These are phyloP conservation scores for Hypanus sabinus DNA, from an alignment of 2,113 vertebrate species.

Conservation along the genomic window DNA sequence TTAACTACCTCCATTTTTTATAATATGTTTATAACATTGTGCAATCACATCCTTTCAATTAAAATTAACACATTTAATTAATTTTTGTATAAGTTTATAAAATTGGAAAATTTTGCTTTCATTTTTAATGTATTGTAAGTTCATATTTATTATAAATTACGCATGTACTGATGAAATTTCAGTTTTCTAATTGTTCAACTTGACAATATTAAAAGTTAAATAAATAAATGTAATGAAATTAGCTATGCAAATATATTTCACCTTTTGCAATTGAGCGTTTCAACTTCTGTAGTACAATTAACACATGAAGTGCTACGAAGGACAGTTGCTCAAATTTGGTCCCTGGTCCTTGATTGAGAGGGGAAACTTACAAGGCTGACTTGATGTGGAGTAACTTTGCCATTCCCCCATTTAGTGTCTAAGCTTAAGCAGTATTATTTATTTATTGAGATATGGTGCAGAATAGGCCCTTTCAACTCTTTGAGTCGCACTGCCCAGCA, in stretches of 20 bases:
- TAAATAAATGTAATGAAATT: neutral
- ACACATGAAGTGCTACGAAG: too few relatives aligned
- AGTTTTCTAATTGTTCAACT: neutral
- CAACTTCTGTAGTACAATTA: neutral
- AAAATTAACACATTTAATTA: neutral
- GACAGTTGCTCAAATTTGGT: too few relatives aligned
- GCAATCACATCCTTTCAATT: neutral
- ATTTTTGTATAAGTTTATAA: neutral
- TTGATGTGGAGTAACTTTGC: too few relatives aligned
- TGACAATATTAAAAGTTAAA: neutral
- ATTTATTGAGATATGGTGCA: too few relatives aligned
- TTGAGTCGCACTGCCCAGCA: too few relatives aligned
- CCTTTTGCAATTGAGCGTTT: conserved; percentile 7
- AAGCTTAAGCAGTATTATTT: too few relatives aligned
- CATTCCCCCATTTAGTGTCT: too few relatives aligned
- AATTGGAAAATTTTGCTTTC: neutral
- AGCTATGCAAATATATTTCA: neutral
- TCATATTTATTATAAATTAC: neutral
- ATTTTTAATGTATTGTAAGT: neutral
- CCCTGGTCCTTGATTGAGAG: too few relatives aligned
- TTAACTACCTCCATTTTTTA: too few relatives aligned
- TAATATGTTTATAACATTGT: neutral
- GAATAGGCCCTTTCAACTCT: too few relatives aligned
- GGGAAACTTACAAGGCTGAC: too few relatives aligned
- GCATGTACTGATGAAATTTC: neutral